Evolutionary conservation across 2,113 vertebrate species (phyloP).

Genomic region (Pangasianodon hypophthalmus): DNA sequence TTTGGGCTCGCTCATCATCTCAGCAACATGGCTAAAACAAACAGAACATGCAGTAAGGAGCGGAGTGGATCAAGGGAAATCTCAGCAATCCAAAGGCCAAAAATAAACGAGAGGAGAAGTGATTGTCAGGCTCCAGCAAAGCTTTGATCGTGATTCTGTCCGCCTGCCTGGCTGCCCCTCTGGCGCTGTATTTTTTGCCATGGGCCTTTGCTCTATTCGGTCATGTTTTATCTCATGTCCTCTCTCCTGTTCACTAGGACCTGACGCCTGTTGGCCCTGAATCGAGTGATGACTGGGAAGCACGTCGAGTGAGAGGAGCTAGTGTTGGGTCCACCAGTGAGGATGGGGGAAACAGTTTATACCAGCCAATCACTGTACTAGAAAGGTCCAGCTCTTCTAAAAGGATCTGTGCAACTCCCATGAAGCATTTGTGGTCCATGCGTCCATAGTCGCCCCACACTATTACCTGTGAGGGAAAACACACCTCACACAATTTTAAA

Average conservation of each 20-base stretch:
- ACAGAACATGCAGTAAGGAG: slow-evolving; percentile 62
- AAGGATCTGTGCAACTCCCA: slow-evolving; percentile 99
- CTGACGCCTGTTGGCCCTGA: slow-evolving; percentile 90
- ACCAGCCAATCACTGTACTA: slow-evolving; percentile 99
- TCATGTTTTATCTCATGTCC: slow-evolving; percentile 59
- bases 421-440: slow-evolving; percentile 99
- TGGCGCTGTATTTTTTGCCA: slow-evolving; percentile 66
- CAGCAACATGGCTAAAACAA: slow-evolving; percentile 56
- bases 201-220: slow-evolving; percentile 63
- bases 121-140: slow-evolving; percentile 98
- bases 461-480: slow-evolving; percentile 82
- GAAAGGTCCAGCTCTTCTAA: slow-evolving; percentile 97
- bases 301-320: slow-evolving; percentile 92
- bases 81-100: slow-evolving; percentile 48
- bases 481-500: not conserved
- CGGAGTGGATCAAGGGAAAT: slow-evolving; percentile 55
- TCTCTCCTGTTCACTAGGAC: slow-evolving; percentile 81
- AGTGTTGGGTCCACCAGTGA: slow-evolving; percentile 97
- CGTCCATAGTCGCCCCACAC: slow-evolving; percentile 99
- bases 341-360: slow-evolving; percentile 97
- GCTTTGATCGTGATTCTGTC: slow-evolving; percentile 79
- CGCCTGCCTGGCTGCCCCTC: slow-evolving; percentile 62
- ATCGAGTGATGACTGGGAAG: slow-evolving; percentile 98
- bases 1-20: slow-evolving; percentile 42
- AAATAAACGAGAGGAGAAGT: slow-evolving; percentile 75